Evolutionary conservation across 2,888 invertebrate species (phyloP).

Genomic region (Stenolophus ochropezus): DNA sequence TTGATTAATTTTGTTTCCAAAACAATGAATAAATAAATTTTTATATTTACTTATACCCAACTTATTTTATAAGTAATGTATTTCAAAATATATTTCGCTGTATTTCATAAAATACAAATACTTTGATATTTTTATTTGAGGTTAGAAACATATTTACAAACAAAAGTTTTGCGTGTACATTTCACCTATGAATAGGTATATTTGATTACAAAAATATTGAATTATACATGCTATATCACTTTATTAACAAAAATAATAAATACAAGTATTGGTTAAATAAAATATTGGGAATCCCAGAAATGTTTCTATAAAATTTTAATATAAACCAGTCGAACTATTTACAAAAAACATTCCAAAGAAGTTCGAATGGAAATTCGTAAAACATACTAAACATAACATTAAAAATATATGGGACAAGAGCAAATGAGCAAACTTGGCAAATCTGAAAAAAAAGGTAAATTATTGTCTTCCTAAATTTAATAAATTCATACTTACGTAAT

Average conservation of each 20-base stretch:
- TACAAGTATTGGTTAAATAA: too few relatives aligned
- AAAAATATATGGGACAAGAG: neutral
- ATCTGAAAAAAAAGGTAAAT: conserved; percentile 16
- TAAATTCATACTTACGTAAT: conserved; percentile 7
- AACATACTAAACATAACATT: conserved; percentile 3
- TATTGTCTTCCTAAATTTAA: neutral
- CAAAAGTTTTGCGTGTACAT: neutral
- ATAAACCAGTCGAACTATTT: neutral
- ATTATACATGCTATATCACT: too few relatives aligned
- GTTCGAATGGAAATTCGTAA: conserved; percentile 31
- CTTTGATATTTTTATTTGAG: neutral
- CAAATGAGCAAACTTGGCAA: neutral
- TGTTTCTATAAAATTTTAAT: neutral
- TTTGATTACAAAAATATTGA: too few relatives aligned
- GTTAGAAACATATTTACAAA: neutral
- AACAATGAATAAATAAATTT: conserved; percentile 1
- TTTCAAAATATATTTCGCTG: neutral
- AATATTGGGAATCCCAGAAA: too few relatives aligned
- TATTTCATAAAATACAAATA: neutral
- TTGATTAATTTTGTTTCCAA: conserved; percentile 35
- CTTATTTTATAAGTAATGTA: neutral
- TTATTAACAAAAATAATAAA: too few relatives aligned
- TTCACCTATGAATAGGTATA: too few relatives aligned
- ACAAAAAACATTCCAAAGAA: conserved; percentile 5
- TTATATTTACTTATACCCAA: neutral